Base-by-base conservation (phyloP, 1,140 invertebrate species). In the Aphis craccivora region DNA sequence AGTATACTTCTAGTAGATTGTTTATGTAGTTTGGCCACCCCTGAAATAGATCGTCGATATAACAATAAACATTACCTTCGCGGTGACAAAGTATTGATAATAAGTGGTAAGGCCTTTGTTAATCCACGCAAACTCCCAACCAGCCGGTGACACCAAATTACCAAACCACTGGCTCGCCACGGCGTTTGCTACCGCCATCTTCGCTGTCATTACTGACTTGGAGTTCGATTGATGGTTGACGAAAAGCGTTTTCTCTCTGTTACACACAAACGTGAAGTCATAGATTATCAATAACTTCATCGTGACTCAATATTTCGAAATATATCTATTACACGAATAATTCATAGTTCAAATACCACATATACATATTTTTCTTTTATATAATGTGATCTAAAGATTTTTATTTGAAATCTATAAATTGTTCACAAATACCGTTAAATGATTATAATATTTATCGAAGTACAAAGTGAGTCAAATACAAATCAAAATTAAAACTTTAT, bases 121-220 rank as follows among this genome's bases (percentile, higher is more conserved):
- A 0, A 96, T 94, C 96, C 96, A 96, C 9, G 96, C 95, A 95
- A 98, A 97, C 11, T 96, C 96, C 97, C 97, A 98, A 97, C 97
- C 97, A 94, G 96, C 96, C 96, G 97, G 97, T 2, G 97, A 98
- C 0, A 98, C 97, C 94, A 98, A 95, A 95, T 98, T 97, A 18
- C 97, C 97, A 94, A 97, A 97, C 97, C 97, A 97, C 94, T 97
- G 97, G 95, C 98, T 98, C 2, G 97, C 97, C n/a, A 98, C 95
- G 95, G 98, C 98, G 95, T 98, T 98, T 40, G 97, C 96, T 90
- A 98, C 96, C 4, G 97, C 97, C 89, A 96, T 96, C 40, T 97
- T 97, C 5, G 98, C 96, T 22, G 96, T 95, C 91, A 97, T 95
- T 94, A 97, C 96, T 94, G 96, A 96, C 1, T 25, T 40, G 1